Base-by-base conservation (phyloP, 2,888 invertebrate species). In the Baccha elongata region DNA sequence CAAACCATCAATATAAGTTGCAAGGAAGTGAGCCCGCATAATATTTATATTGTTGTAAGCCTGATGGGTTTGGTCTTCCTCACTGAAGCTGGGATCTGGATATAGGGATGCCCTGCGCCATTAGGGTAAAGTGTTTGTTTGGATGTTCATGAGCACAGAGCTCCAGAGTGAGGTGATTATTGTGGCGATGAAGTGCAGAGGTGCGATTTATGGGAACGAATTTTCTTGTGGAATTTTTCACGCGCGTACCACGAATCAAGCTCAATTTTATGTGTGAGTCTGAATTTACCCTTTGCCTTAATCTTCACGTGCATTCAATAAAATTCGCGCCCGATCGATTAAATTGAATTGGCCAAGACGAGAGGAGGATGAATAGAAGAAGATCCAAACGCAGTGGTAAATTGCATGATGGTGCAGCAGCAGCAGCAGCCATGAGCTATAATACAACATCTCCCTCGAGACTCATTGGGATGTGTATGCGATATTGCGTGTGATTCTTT, bases 71-170 rank as follows among this genome's bases (percentile, higher is more conserved):
- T n/a, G 15, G 11, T 17, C 11, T 5, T 8, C 3, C 29, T n/a
- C n/a, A n/a, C n/a, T n/a, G n/a, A n/a, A n/a, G n/a, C n/a, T 4
- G 13, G 52, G 32, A n/a, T 2, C 19, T n/a, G 32, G 2, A 52
- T 19, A 35, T 55, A 19, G 21, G 26, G 68, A 55, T 67, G 76
- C 67, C 67, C 81, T 62, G 76, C n/a, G n/a, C 81, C 81, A 83
- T 83, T 83, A 83, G 76, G 71, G 40, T 67, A 83, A 72, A 83
- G 64, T 83, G 83, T 83, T 83, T 83, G 83, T 83, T 83, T 83
- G 83, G 72, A 72, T 62, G 29, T n/a, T 29, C n/a, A 29, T 42
- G n/a, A n/a, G n/a, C n/a, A 17, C 44, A 17, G 17, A 17, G 17
- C 46, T 17, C 11, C 13, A 19, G 21, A 40, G 37, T 10, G 15